These are phyloP conservation scores for Pteropus rufus DNA, from an alignment of 2,797 vertebrate species.

Conservation along the genomic window DNA sequence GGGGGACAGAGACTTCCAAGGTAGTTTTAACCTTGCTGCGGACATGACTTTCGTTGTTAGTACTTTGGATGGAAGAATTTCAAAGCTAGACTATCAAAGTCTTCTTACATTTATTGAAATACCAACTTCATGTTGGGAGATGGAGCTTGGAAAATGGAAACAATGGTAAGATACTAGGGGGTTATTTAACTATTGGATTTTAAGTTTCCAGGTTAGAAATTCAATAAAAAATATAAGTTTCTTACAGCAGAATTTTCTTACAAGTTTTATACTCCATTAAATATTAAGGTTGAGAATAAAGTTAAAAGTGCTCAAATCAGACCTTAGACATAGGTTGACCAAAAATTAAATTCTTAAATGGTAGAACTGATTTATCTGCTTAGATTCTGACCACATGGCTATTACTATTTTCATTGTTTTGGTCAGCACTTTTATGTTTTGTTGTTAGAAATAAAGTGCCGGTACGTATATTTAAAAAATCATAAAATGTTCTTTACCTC, in stretches of 20 bases:
- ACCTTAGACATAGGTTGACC: not conserved
- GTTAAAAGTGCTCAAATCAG: not conserved
- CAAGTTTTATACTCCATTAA: not conserved
- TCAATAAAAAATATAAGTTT: not conserved
- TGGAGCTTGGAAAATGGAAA: constrained; percentile 24
- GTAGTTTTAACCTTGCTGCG: not conserved
- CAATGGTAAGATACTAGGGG: not conserved
- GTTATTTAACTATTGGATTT: not conserved
- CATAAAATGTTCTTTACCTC: not conserved
- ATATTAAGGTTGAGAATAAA: constrained; percentile 6
- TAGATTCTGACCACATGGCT: not conserved
- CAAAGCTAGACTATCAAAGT: not conserved
- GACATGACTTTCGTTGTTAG: not conserved
- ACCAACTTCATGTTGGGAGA: not conserved
- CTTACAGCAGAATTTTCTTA: not conserved
- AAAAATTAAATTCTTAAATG: constrained; percentile 28
- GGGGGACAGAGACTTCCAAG: not conserved
- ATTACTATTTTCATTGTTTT: constrained; percentile 1
- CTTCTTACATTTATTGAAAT: not conserved
- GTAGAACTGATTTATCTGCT: not conserved
- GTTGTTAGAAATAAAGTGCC: not conserved
- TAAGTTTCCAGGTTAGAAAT: not conserved
- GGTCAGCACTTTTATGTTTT: not conserved
- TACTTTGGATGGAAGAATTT: not conserved
- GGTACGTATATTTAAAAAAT: not conserved